Evolutionary conservation across 2,888 invertebrate species (phyloP).

Genomic region (Drosophila neonasuta): DNA sequence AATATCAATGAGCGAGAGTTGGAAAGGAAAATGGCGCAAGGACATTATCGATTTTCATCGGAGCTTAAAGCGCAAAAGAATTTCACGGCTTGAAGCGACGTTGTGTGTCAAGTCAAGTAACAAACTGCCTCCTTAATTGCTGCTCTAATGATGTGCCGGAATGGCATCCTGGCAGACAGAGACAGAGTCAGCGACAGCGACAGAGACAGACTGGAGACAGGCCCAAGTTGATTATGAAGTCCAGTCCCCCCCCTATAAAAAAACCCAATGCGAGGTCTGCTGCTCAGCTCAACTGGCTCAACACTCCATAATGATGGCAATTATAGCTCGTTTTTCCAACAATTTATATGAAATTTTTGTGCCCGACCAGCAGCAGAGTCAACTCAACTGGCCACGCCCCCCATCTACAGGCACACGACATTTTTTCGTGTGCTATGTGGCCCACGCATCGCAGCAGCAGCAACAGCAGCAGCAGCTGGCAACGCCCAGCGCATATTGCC

Average conservation of each 20-base stretch:
- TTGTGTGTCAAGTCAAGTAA: conserved; percentile 54
- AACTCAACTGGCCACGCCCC: conserved; percentile 47
- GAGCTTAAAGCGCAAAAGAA: conserved; percentile 19
- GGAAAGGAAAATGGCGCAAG: conserved; percentile 8
- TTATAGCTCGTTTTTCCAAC: conserved; percentile 81
- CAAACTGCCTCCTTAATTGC: conserved; percentile 68
- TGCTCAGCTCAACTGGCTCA: conserved; percentile 68
- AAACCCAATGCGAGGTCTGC: conserved; percentile 27
- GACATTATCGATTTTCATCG: conserved; percentile 31
- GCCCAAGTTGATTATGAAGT: conserved; percentile 68
- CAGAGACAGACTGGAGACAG: conserved; percentile 2
- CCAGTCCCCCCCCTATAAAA: not conserved
- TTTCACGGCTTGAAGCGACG: conserved; percentile 23
- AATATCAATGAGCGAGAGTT: conserved; percentile 49
- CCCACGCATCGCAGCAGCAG: conserved; percentile 18
- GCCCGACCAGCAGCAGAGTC: conserved; percentile 27
- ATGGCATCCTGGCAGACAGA: conserved; percentile 27
- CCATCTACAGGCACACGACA: conserved; percentile 43
- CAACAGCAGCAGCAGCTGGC: conserved; percentile 17
- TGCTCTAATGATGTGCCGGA: conserved; percentile 69
- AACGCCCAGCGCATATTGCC: conserved; percentile 57
- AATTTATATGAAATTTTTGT: conserved; percentile 78
- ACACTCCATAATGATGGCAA: conserved; percentile 82
- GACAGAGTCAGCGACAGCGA: not conserved
- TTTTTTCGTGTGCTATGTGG: conserved; percentile 24